Percentiles rank a stretch among this genome's conserved stretches.
These are phyloP conservation scores for Dascyllus trimaculatus DNA, from an alignment of 2,113 vertebrate genomes.

Conservation along the genomic window DNA sequence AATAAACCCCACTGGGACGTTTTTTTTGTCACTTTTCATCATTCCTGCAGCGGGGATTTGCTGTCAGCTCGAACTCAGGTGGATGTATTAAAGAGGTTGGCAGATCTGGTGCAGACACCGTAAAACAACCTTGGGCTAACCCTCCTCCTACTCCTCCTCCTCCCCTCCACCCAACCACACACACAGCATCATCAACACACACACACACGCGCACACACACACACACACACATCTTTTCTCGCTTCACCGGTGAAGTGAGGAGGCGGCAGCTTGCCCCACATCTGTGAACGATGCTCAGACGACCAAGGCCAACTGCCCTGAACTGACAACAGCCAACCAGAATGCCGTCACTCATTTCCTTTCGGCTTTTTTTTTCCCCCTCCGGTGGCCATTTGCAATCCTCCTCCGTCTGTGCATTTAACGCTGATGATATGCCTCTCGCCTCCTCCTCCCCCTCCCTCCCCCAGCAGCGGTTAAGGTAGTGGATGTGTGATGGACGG, in stretches of 20 bases:
- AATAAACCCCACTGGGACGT: background rate
- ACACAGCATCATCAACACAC: too few species aligned
- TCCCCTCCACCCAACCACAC: constrained; percentile 3
- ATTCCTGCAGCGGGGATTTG: background rate
- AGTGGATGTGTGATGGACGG: constrained; percentile 27
- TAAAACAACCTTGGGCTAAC: constrained; percentile 56
- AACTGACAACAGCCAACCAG: constrained; percentile 7
- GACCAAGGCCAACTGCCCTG: constrained; percentile 12
- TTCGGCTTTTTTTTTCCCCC: background rate
- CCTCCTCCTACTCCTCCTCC: constrained; percentile 3
- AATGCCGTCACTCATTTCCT: constrained; percentile 18
- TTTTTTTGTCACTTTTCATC: background rate
- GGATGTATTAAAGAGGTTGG: constrained; percentile 32
- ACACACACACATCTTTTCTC: constrained; percentile 11
- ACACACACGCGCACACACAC: too few species aligned
- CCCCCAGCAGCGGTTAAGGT: background rate
- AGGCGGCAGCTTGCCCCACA: constrained; percentile 60
- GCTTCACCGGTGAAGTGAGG: constrained; percentile 56
- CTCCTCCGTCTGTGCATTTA: constrained; percentile 28
- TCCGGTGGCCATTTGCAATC: constrained; percentile 52
- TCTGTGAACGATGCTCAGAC: constrained; percentile 55
- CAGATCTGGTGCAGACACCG: constrained; percentile 54
- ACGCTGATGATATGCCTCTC: constrained; percentile 6
- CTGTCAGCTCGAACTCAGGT: constrained; percentile 38
- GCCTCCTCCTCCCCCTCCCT: background rate